Evolutionary conservation across 2,113 vertebrate species (phyloP), one percentile per base, ranked within the genome.

Genomic region (Bucco capensis): DNA sequence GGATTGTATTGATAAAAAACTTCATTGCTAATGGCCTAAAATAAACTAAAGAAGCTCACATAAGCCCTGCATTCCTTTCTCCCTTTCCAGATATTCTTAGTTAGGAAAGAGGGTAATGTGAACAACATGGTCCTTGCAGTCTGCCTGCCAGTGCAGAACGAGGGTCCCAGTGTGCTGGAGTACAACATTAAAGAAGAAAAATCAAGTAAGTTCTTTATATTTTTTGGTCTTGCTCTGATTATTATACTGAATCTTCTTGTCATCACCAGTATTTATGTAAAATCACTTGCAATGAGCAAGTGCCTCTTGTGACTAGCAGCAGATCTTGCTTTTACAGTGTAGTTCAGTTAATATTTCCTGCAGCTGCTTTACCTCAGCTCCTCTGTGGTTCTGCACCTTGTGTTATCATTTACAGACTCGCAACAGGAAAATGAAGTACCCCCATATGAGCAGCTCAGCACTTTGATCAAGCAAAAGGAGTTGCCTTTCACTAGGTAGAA

Each of bases 151-250:
- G 96, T 86, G 91, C 97, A 93, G 82, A 90, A 95, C 1, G 90
- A 98, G 89, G 53, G 60, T 80, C 76, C 97, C 9, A 81, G 96
- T 74, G 96, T 97, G 62, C 94, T 98, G 28, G 97, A 98, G 42
- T 97, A 98, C 90, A 90, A 82, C 67, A 96, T 99, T 71, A 98
- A 97, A 95, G 98, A 98, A 88, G 98, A 99, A 95, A 98, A 98
- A 66, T 96, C 98, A 35, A 97, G 99, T 99, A 95, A 88, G 98
- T 96, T 65, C 83, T 81, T 71, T 23, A 65, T 9, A 15, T 35
- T 86, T 79, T 76, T 87, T 42, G 19, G 18, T 58, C 72, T 85
- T 83, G 5, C 37, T 86, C 67, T 80, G n/a, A 51, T 38, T 82
- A 56, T 83, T 83, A 35, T 65, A 49, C 42, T 37, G 50, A 28